phyloP scores from a whole-genome alignment of 2,797 vertebrate genomes.

The Enteromius afrohamiltoni region DNA sequence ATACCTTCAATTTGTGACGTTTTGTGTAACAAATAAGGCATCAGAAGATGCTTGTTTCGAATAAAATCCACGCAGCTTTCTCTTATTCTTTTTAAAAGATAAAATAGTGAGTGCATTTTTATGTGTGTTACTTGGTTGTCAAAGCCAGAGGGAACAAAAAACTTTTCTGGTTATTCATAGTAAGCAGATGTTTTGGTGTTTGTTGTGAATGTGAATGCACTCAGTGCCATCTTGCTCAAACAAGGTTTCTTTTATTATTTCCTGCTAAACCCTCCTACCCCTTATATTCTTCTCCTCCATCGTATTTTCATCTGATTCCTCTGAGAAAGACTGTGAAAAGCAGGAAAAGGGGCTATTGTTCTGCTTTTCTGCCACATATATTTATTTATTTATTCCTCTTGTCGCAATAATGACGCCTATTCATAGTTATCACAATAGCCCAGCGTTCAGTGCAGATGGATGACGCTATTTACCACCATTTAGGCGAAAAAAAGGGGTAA shows the following conservation, averaged over 20 bases:
- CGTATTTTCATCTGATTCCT: constrained; percentile 33
- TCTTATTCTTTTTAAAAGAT: not conserved
- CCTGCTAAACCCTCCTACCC: not conserved
- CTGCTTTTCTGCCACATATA: constrained; percentile 67
- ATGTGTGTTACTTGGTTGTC: not conserved
- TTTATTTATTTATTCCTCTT: constrained; percentile 71
- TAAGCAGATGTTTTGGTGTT: not conserved
- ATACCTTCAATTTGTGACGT: not conserved
- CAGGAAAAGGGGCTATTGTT: constrained; percentile 63
- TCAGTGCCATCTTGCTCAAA: constrained; percentile 35
- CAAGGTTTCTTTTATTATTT: constrained; percentile 39
- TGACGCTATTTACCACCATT: constrained; percentile 75
- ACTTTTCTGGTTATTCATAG: not conserved
- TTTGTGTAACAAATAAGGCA: not conserved
- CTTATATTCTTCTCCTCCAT: constrained; percentile 27
- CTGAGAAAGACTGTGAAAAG: constrained; percentile 56
- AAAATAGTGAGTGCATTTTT: not conserved
- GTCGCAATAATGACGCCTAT: constrained; percentile 71
- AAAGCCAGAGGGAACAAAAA: not conserved
- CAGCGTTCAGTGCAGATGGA: constrained; percentile 69
- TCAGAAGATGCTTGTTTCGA: not conserved
- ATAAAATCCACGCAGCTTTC: not conserved
- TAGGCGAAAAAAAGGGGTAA: constrained; percentile 60
- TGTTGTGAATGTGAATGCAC: constrained; percentile 2
- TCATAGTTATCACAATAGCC: constrained; percentile 75